Evolutionary conservation across 2,888 invertebrate species (phyloP).

Genomic region (Uropetala carovei): DNA sequence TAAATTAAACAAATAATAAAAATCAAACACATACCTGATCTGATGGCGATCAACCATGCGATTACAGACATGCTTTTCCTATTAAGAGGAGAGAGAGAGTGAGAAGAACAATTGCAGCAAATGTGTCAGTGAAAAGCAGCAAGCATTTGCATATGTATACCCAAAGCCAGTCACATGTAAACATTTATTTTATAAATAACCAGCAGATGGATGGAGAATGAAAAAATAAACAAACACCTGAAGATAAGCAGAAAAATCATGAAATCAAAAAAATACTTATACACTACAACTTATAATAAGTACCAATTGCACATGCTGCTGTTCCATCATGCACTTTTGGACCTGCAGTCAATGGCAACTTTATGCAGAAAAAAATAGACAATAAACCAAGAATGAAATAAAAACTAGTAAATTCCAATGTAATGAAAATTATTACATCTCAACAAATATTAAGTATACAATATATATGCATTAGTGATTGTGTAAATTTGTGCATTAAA

Average conservation of each 20-base stretch:
- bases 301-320: background rate
- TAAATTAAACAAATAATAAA: background rate
- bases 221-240: background rate
- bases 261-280: background rate
- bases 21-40: conserved; percentile 68
- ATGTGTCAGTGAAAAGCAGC: conserved; percentile 34
- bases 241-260: conserved; percentile 5
- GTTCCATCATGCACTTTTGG: background rate
- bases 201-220: background rate
- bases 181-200: background rate
- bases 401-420: background rate
- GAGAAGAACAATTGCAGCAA: conserved; percentile 42
- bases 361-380: background rate
- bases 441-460: background rate
- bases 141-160: conserved; percentile 66
- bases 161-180: conserved; percentile 73
- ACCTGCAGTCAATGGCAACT: background rate
- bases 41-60: conserved; percentile 68
- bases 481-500: background rate
- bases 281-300: background rate
- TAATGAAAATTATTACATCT: background rate
- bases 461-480: background rate
- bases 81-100: conserved; percentile 66
- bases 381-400: background rate
- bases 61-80: conserved; percentile 70